Percentiles rank a stretch among this genome's conserved stretches.
Evolutionary conservation across 2,888 invertebrate species (phyloP).

Genomic region (Selenia dentaria): DNA sequence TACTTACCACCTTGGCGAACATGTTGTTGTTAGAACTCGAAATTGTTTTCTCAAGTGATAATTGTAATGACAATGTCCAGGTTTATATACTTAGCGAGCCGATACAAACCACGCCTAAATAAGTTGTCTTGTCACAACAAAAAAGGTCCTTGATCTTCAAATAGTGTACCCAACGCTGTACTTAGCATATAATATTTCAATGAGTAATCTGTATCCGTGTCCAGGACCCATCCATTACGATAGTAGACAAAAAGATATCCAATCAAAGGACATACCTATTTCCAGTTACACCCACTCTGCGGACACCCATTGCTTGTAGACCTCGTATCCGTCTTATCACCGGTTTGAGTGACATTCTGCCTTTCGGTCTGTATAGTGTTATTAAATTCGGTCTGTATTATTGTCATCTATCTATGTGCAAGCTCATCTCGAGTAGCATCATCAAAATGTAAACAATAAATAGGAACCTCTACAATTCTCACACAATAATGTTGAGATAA

Average conservation of each 20-base stretch:
- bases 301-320: slow-evolving; percentile 13
- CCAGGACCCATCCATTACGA: slow-evolving; percentile 14
- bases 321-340: too few relatives aligned
- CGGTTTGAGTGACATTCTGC: too few relatives aligned
- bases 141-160: slow-evolving; percentile 81
- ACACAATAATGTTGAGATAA: too few relatives aligned
- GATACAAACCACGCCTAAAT: slow-evolving; percentile 66
- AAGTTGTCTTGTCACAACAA: slow-evolving; percentile 58
- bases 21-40: slow-evolving; percentile 61
- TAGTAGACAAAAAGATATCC: slow-evolving; percentile 6
- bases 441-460: too few relatives aligned
- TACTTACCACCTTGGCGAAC: slow-evolving; percentile 79
- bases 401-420: too few relatives aligned
- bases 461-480: too few relatives aligned
- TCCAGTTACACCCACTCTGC: slow-evolving; percentile 3
- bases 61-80: slow-evolving; percentile 37
- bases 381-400: too few relatives aligned
- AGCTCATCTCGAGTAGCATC: too few relatives aligned
- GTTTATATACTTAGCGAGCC: slow-evolving; percentile 65
- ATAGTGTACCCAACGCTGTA: slow-evolving; percentile 56
- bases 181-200: slow-evolving; percentile 41
- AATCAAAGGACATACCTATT: neutral
- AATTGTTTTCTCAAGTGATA: slow-evolving; percentile 71
- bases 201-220: slow-evolving; percentile 37
- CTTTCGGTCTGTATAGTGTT: too few relatives aligned